Base-by-base conservation (phyloP, 2,113 vertebrate genomes). In the Gymnobelideus leadbeateri region DNA sequence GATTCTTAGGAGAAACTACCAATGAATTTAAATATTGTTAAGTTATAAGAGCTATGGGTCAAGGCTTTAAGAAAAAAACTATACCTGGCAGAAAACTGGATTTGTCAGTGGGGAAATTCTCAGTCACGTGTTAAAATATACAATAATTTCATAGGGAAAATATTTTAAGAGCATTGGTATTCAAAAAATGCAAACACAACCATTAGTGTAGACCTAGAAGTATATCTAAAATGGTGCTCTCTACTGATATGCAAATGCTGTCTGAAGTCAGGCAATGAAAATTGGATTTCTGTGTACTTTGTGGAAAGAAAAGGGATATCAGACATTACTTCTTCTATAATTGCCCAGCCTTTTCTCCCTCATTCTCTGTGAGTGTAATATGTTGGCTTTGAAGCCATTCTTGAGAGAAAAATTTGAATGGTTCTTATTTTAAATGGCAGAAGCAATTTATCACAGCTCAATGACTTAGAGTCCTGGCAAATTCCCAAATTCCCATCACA, bases 391-490 rank as follows among this genome's bases (percentile, higher is more conserved):
- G 93, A 94, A 90, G 94, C 92, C 93, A 95, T 77, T 95, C 93
- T 93, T 26, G 54, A 90, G 92, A 93, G 92, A 92, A 90, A 51
- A 93, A 96, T 96, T 51, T 47, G 43, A 93, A 95, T 46, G 50
- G 89, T 92, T 53, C 94, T 91, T 91, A 95, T 96, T 89, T 94
- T 95, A 96, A 92, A 91, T 55, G 68, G 50, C 57, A 96, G 68
- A 84, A 96, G 93, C 51, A 92, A 28, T 50, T 95, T 49, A 61
- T 94, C 98, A 97, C 31, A 89, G 21, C 25, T 93, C 89, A 91
- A 50, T 91, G 89, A 51, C 89, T 96, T 95, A 89, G 68, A 94
- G 46, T 95, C 68, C 43, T 96, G 97, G 97, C 97, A 98, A 97
- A 91, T 4, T 2, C 90, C 94, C 97, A 96, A 96, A 95, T 61